phyloP scores from a whole-genome alignment of 1,140 invertebrate species.

The Zaprionus taronus region DNA sequence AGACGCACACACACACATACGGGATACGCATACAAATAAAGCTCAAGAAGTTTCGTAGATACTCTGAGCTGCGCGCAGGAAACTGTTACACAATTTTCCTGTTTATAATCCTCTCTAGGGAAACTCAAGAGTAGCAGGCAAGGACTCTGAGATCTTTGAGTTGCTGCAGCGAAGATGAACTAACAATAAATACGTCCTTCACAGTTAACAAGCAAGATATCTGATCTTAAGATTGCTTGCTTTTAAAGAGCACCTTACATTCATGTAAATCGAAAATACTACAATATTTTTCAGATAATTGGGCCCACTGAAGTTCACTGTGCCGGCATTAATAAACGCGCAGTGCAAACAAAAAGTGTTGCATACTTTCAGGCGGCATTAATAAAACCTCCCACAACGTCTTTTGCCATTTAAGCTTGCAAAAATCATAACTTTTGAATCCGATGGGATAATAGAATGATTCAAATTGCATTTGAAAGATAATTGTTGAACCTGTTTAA shows the following conservation, averaged over 20 bases:
- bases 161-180: neutral
- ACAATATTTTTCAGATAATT: no score
- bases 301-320: neutral
- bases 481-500: no score
- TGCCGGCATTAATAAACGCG: neutral
- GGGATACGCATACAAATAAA: neutral
- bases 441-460: no score
- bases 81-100: neutral
- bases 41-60: neutral
- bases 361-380: constrained; percentile 28
- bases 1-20: neutral
- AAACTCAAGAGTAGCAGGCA: neutral
- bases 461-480: no score
- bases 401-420: no score
- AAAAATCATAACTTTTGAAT: no score
- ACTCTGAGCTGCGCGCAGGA: neutral
- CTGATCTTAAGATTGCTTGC: no score
- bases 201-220: neutral
- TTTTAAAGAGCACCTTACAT: no score
- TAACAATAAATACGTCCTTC: neutral
- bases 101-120: neutral
- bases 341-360: neutral
- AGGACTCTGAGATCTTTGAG: neutral
- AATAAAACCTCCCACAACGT: neutral
- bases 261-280: no score